Base-by-base conservation (phyloP, 2,113 vertebrate genomes). In the Forbesichthys agassizii region DNA sequence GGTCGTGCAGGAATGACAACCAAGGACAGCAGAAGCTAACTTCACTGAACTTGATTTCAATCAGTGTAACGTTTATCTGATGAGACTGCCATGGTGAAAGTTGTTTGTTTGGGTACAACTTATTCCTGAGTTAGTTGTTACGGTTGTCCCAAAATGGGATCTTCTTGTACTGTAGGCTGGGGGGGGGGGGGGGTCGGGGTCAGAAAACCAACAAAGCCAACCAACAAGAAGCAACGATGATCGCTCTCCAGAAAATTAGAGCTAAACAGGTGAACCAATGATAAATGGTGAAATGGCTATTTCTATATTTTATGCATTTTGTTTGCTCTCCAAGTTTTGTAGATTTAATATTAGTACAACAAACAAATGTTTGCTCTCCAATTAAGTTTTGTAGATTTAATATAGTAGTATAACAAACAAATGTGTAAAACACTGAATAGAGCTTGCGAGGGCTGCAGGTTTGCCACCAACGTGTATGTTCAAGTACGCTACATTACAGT, bases 401-500 rank as follows among this genome's bases (percentile, higher is more conserved):
- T 18, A 36, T 20, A n/a, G 61, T 1, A 67, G 13, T 55, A 3
- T 10, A n/a, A 46, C n/a, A 46, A 61, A 66, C 63, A 48, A 54
- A 33, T 9, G 16, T 42, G 48, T 48, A 48, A 68, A 88, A 86
- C 69, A 87, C 74, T 77, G 74, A 81, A 61, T 71, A 86, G 72
- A 55, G 77, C 81, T 79, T 79, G 77, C 47, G 73, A 79, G 65
- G 54, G 79, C 74, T 81, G 81, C 73, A 64, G 69, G 54, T 81
- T 84, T 83, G 80, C 82, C 76, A 86, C 79, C 86, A 52, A 72
- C 78, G 83, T 86, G 73, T 78, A 86, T 74, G 86, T 93, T 93
- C 92, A 93, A 93, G 91, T 93, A 90, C 92, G 93, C 92, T 93
- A 93, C 91, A 88, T 91, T 63, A 89, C 36, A 52, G 73, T 85